phyloP scores from a whole-genome alignment of 2,888 invertebrate species.

The Pyrgus malvae region DNA sequence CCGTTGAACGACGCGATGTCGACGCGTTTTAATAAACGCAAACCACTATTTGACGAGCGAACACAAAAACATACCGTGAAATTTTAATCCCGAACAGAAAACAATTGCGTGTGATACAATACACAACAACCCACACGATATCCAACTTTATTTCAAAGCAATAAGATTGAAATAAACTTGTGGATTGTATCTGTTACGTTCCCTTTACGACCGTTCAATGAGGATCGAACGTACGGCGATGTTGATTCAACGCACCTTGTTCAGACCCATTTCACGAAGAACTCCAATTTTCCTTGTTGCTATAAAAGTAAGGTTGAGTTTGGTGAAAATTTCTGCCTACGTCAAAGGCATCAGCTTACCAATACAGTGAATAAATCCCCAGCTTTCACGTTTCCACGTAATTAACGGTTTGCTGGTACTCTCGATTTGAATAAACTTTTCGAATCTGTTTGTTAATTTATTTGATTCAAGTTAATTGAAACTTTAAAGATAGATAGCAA shows the following conservation, averaged over 20 bases:
- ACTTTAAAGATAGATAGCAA: neutral
- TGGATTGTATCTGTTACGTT: neutral
- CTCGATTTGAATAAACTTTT: constrained; percentile 14
- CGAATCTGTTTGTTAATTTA: constrained; percentile 3
- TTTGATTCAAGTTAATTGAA: neutral
- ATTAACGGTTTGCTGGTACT: constrained; percentile 17
- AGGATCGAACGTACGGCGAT: constrained; percentile 17
- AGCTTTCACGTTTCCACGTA: constrained; percentile 7
- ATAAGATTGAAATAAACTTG: neutral
- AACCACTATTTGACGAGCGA: constrained; percentile 23
- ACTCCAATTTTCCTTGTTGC: neutral
- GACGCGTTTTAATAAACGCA: constrained; percentile 19
- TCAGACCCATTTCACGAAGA: constrained; percentile 8
- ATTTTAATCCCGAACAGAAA: constrained; percentile 21
- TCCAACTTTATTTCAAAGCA: neutral
- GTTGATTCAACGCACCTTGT: constrained; percentile 18
- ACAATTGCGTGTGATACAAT: constrained; percentile 20
- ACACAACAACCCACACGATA: neutral
- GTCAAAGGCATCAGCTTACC: neutral
- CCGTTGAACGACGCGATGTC: neutral
- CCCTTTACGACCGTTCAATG: constrained; percentile 12
- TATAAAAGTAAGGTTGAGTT: neutral
- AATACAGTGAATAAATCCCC: constrained; percentile 15
- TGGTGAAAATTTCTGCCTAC: neutral
- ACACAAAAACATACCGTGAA: constrained; percentile 21